Evolutionary conservation across 2,113 vertebrate species (phyloP).

Genomic region (Protobothrops flavoviridis): DNA sequence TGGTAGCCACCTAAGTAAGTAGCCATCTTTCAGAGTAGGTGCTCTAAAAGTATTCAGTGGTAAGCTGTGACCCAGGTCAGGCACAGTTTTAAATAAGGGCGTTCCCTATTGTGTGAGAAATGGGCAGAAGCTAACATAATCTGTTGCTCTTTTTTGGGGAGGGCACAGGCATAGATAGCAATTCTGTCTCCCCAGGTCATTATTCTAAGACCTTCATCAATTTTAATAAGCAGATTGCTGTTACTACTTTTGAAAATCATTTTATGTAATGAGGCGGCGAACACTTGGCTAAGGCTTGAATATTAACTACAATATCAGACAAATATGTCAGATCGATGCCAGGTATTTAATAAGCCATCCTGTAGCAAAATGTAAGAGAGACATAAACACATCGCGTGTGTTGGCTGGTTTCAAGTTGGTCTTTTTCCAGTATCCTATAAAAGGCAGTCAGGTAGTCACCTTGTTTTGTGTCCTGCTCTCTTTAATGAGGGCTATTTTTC

Average conservation of each 20-base stretch:
- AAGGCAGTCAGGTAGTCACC: constrained; percentile 64
- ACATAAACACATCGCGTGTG: constrained; percentile 29
- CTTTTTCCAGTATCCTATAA: constrained; percentile 62
- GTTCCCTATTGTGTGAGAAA: not conserved
- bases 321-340: constrained; percentile 33
- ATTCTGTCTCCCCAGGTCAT: not conserved
- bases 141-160: not conserved
- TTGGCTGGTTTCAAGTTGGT: constrained; percentile 50
- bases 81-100: not conserved
- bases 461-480: constrained; percentile 48
- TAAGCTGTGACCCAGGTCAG: not conserved
- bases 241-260: constrained; percentile 21
- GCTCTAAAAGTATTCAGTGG: not conserved
- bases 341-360: constrained; percentile 44
- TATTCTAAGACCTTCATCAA: not conserved
- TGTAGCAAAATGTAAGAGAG: constrained; percentile 49
- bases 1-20: not conserved
- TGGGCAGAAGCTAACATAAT: not conserved
- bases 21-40: not conserved
- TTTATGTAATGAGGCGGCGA: not conserved
- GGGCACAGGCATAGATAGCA: not conserved
- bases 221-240: not conserved
- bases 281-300: constrained; percentile 24
- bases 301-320: constrained; percentile 36
- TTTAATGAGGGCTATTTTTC: constrained; percentile 57